phyloP scores from a whole-genome alignment of 2,888 invertebrate genomes.

The Eristalinus aeneus region DNA sequence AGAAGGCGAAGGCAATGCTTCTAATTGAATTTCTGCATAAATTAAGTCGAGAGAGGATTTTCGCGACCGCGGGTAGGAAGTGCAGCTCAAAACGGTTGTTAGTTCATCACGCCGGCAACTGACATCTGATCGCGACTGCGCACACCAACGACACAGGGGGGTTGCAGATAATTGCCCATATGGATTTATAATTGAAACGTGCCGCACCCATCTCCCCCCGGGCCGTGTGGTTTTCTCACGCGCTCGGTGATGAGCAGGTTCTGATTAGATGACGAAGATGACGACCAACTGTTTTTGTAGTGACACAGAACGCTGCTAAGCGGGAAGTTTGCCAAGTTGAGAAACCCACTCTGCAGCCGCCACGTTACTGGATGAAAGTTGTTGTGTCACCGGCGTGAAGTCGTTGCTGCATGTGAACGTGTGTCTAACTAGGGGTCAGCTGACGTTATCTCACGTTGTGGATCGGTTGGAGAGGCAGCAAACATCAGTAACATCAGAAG shows the following conservation, averaged over 20 bases:
- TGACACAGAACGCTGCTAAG: not conserved
- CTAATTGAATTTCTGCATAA: constrained; percentile 67
- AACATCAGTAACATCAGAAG: not conserved
- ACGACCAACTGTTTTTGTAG: constrained; percentile 36
- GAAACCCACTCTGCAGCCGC: not conserved
- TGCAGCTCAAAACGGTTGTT: constrained; percentile 7
- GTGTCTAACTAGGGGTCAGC: not conserved
- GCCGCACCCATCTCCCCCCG: constrained; percentile 38
- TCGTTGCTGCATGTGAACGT: not conserved
- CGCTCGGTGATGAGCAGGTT: constrained; percentile 56
- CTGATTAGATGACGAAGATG: constrained; percentile 69
- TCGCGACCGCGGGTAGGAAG: not conserved
- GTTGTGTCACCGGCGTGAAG: constrained; percentile 14
- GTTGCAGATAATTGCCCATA: constrained; percentile 70
- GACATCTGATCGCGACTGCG: constrained; percentile 8
- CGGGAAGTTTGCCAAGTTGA: not conserved
- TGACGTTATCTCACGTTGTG: constrained; percentile 57
- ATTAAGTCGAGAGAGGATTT: constrained; percentile 30
- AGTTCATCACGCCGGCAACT: not conserved
- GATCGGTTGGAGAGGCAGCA: constrained; percentile 31
- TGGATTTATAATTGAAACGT: constrained; percentile 71
- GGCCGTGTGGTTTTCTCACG: constrained; percentile 31
- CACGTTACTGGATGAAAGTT: constrained; percentile 32
- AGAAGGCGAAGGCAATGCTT: constrained; percentile 26
- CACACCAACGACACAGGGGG: constrained; percentile 8